Evolutionary conservation across 2,888 invertebrate genomes (phyloP), one percentile per base, ranked within the genome.

Genomic region (Didymodactylos carnosus): DNA sequence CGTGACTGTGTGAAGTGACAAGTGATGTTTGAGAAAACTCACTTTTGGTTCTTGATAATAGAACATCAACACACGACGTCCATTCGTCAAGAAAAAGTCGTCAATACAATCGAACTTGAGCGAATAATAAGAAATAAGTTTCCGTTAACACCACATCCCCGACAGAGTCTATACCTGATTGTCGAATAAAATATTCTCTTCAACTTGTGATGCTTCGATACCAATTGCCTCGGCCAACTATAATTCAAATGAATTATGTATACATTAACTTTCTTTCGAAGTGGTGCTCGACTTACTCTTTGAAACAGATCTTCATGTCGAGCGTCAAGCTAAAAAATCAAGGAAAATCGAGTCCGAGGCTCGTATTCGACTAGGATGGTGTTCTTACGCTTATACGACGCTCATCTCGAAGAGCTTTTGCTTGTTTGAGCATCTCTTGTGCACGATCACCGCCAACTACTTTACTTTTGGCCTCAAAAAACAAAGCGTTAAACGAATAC

Each of bases 351-450:
- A n/a, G n/a, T n/a, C n/a, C n/a, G n/a, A n/a, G n/a, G n/a, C n/a
- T n/a, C n/a, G n/a, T n/a, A n/a, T n/a, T n/a, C n/a, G n/a, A n/a
- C n/a, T n/a, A n/a, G n/a, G n/a, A n/a, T n/a, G n/a, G n/a, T n/a
- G n/a, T 3, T 62, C 76, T 75, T 78, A 83, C 83, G 78, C 76
- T 77, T 72, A 79, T 73, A 71, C 80, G 79, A 25, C 82, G 76
- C 73, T 82, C 83, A 75, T 83, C 83, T 70, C 80, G 79, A 73
- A 79, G 79, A 51, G 80, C 80, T 76, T 81, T 81, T 8, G 80
- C 80, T 76, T 81, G 80, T 75, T 82, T 81, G 77, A 81, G 81
- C 79, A 82, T 80, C 75, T 83, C 82, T 76, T 81, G 81, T 78
- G 82, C 79, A 39, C 71, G 53, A 53, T 74, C 74, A n/a, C 29